phyloP scores from a whole-genome alignment of 2,113 vertebrate species.

The Hirundichthys speculiger region DNA sequence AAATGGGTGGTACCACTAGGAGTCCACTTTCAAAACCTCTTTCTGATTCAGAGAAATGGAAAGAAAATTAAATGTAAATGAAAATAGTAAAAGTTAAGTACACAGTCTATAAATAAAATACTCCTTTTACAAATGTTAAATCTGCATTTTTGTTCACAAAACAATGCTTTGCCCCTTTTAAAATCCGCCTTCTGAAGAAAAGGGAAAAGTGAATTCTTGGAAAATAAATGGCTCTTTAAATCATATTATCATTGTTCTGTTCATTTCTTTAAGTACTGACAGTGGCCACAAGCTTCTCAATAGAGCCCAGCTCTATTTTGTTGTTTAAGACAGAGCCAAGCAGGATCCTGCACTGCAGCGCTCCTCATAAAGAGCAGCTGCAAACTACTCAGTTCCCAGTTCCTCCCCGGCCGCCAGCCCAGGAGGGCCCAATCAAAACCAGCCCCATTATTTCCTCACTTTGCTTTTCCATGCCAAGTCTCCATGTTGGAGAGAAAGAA shows the following conservation, averaged over 20 bases:
- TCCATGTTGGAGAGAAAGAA: not conserved
- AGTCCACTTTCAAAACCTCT: not conserved
- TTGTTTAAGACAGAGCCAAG: constrained; percentile 45
- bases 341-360: constrained; percentile 48
- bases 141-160: not conserved
- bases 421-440: constrained; percentile 71
- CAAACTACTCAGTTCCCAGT: constrained; percentile 64
- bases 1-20: constrained; percentile 16
- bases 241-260: constrained; percentile 42
- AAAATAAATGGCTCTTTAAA: constrained; percentile 38
- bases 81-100: not conserved
- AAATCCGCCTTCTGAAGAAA: not conserved
- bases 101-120: not conserved
- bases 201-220: not conserved
- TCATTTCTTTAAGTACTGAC: constrained; percentile 67
- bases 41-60: constrained; percentile 10
- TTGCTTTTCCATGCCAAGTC: constrained; percentile 52
- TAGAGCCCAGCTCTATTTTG: constrained; percentile 32
- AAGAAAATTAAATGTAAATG: not conserved
- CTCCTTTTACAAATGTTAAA: not conserved
- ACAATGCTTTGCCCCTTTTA: not conserved
- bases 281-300: constrained; percentile 56
- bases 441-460: constrained; percentile 58
- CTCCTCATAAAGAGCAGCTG: constrained; percentile 72
- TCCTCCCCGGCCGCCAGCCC: constrained; percentile 53